Evolutionary conservation across 2,888 invertebrate genomes (phyloP).

Genomic region (Drosophila flavopinicola): DNA sequence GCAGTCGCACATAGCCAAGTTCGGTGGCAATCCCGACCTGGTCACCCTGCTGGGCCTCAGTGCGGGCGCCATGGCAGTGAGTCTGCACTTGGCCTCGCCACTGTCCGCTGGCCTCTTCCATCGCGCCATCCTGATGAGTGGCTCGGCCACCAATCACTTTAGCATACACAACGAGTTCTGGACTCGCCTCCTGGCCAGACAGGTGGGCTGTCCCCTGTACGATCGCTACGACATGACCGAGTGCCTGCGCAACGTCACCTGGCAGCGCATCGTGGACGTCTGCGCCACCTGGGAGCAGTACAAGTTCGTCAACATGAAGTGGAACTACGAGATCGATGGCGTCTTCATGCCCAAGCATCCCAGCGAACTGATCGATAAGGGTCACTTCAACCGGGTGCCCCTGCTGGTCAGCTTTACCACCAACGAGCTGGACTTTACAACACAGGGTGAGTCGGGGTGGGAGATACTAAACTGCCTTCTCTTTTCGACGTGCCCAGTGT

Average conservation of each 20-base stretch:
- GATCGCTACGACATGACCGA: constrained; percentile 85
- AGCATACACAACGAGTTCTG: constrained; percentile 85
- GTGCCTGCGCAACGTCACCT: constrained; percentile 84
- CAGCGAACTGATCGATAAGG: constrained; percentile 84
- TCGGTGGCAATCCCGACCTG: constrained; percentile 87
- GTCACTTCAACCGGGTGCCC: constrained; percentile 87
- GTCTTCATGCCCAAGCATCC: constrained; percentile 87
- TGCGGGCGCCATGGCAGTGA: constrained; percentile 85
- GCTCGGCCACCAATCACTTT: constrained; percentile 86
- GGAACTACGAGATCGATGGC: constrained; percentile 86
- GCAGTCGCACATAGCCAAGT: constrained; percentile 86
- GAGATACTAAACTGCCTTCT: too few relatives aligned
- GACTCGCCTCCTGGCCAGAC: constrained; percentile 86
- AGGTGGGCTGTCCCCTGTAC: constrained; percentile 86
- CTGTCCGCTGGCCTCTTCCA: constrained; percentile 88
- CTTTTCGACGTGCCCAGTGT: too few relatives aligned
- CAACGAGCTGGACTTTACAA: constrained; percentile 85
- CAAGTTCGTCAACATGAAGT: constrained; percentile 72
- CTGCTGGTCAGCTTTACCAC: constrained; percentile 87
- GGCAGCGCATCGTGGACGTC: constrained; percentile 65
- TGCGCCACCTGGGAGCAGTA: constrained; percentile 71
- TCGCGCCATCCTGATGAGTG: constrained; percentile 88
- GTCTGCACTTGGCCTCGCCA: constrained; percentile 86
- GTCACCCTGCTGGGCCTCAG: constrained; percentile 88
- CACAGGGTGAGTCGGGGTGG: constrained; percentile 78